Evolutionary conservation across 2,113 vertebrate species (phyloP), one percentile per base, ranked within the genome.

Genomic region (Gadus macrocephalus): DNA sequence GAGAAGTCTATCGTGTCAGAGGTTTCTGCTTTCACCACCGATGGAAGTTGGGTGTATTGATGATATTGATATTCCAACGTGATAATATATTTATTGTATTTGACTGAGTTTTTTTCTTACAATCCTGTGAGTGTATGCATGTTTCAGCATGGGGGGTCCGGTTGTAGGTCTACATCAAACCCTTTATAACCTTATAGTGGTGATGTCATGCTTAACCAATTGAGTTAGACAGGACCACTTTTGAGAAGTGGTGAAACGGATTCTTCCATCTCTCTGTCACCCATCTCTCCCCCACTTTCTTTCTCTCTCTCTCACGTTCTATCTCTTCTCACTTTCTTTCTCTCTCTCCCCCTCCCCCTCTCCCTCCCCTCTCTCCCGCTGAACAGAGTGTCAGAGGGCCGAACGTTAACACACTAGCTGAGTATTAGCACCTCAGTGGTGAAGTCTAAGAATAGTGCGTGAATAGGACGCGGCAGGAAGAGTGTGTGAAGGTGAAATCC

Each of bases 391-490:
- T 35, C 62, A 68, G 68, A 28, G 28, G 42, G 42, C 42, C 12
- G 9, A 49, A 49, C 6, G 8, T 49, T 49, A 49, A 49, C 42
- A 49, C 42, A 14, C 55, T 20, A 49, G 59, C 61, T 82, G 56
- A 63, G 84, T 77, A 66, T 75, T 53, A 28, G 63, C 81, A 20
- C 74, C 78, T 63, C 78, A 8, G n/a, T 4, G 65, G 17, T 3
- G 4, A 35, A 64, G 78, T 69, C 68, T 73, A 81, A 80, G 78
- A 74, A 82, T 75, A 76, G 53, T 66, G 66, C 77, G 42, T n/a
- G 64, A 16, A 35, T 61, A 77, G 68, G 42, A 9, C 42, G 42
- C 11, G 42, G 11, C 42, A 14, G 5, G 42, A 49, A 49, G 42
- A 49, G 6, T 49, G 42, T 11, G 42, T 49, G 42, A 49, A 49